A percentile compares a stretch with the other conserved stretches of the same genome.
phyloP scores from a whole-genome alignment of 2,797 vertebrate genomes.

The Spheniscus humboldti region DNA sequence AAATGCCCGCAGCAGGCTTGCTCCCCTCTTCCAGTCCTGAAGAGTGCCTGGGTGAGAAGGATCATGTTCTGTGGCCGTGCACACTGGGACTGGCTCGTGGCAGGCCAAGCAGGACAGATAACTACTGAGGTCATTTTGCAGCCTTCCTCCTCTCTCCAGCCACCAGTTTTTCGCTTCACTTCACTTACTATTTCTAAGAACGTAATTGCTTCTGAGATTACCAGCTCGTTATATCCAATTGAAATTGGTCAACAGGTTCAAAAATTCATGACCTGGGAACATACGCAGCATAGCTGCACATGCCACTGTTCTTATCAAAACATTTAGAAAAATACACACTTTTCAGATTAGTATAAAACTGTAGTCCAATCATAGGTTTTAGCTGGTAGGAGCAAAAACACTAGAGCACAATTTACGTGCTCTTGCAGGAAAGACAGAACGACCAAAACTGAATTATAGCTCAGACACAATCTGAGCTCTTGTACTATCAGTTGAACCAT shows the following conservation, averaged over 20 bases:
- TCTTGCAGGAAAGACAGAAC: not conserved
- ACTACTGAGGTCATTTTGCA: not conserved
- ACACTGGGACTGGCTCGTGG: not conserved
- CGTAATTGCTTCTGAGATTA: not conserved
- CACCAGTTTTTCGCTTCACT: not conserved
- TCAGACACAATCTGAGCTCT: not conserved
- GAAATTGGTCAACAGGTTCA: not conserved
- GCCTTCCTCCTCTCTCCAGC: not conserved
- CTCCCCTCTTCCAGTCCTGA: not conserved
- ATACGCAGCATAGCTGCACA: not conserved
- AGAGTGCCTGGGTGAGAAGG: not conserved
- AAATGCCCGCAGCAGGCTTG: fast-evolving
- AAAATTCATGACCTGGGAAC: not conserved
- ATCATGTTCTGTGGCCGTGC: fast-evolving
- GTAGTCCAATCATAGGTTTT: not conserved
- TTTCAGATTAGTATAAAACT: not conserved
- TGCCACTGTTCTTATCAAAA: not conserved
- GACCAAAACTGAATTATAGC: not conserved
- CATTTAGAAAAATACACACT: not conserved
- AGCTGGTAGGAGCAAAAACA: not conserved
- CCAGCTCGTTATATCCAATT: not conserved
- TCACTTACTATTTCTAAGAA: not conserved
- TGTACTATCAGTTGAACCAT: not conserved
- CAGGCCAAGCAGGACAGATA: not conserved
- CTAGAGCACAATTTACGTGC: not conserved